Evolutionary conservation across 2,888 invertebrate species (phyloP), one percentile per base, ranked within the genome.

Genomic region (Cheilosia impressa): DNA sequence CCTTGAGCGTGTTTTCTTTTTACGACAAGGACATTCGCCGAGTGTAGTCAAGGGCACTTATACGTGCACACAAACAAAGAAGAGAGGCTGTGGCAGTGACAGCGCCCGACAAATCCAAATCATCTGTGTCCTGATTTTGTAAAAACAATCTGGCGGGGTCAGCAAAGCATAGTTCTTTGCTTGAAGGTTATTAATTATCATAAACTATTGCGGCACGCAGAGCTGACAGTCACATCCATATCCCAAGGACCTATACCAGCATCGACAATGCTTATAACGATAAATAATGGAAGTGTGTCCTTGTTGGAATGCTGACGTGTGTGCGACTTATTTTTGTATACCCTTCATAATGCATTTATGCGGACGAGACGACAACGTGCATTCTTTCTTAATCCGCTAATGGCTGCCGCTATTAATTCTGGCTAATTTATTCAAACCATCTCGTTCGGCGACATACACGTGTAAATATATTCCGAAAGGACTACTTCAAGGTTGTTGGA

Each of bases 11-110:
- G 19, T 62, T 69, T 69, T 58, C 45, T 31, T 69, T 69, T 41
- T 60, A 68, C 50, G 58, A 63, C 57, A 71, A 52, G 50, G 65
- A 65, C 65, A 72, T 72, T 69, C 38, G 58, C 55, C 55, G 10
- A 38, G 38, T 62, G n/a, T 58, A 31, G 24, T 47, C 45, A 47
- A 77, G 69, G 69, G 27, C 55, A 24, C 24, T 19, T 10, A 45
- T 15, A 13, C 55, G 4, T 43, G 41, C n/a, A 17, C 27, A 27
- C 24, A 63, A 57, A 19, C 24, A 47, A 69, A 27, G 7, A 22
- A 22, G 9, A 24, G 15, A 1, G 24, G 19, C 62, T 60, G 41
- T 45, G 31, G 19, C 47, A 63, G 9, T 15, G 34, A n/a, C 19
- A 68, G 34, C 45, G 10, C 63, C 63, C 17, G 43, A 60, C 43